phyloP scores from a whole-genome alignment of 2,888 invertebrate genomes.

The Cataglyphis albicans region DNA sequence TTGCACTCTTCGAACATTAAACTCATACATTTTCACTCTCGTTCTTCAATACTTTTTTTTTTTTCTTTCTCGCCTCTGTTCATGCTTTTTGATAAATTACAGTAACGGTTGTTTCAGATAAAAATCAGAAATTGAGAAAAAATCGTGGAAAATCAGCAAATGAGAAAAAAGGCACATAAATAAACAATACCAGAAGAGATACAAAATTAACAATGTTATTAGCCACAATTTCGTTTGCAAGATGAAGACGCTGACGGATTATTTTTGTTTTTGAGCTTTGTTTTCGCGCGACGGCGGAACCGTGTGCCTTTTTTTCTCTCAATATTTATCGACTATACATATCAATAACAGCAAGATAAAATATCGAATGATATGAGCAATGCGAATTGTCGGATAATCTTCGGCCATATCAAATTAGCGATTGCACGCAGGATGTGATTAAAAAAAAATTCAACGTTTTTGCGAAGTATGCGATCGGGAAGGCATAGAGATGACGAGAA shows the following conservation, averaged over 20 bases:
- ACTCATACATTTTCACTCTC: constrained; percentile 58
- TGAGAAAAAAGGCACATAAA: not conserved
- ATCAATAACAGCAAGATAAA: constrained; percentile 35
- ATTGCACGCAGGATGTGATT: constrained; percentile 6
- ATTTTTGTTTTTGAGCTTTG: constrained; percentile 71
- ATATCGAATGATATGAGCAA: constrained; percentile 12
- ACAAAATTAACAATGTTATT: constrained; percentile 33
- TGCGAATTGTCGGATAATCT: not conserved
- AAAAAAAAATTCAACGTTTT: constrained; percentile 11
- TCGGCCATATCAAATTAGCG: constrained; percentile 13
- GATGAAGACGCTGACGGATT: constrained; percentile 1
- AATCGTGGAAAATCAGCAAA: not conserved
- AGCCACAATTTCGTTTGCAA: constrained; percentile 38
- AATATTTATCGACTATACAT: not conserved
- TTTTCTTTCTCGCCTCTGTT: constrained; percentile 26
- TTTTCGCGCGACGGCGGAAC: constrained; percentile 50
- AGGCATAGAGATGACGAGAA: constrained; percentile 24
- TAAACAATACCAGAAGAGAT: constrained; percentile 1
- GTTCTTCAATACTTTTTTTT: constrained; percentile 57
- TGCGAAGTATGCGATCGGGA: constrained; percentile 5
- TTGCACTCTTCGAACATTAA: constrained; percentile 54
- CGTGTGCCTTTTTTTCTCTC: constrained; percentile 31
- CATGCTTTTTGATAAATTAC: constrained; percentile 67
- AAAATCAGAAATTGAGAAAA: constrained; percentile 47
- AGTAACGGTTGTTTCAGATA: constrained; percentile 57